phyloP scores from a whole-genome alignment of 2,113 vertebrate species.

The Myotis lucifugus region DNA sequence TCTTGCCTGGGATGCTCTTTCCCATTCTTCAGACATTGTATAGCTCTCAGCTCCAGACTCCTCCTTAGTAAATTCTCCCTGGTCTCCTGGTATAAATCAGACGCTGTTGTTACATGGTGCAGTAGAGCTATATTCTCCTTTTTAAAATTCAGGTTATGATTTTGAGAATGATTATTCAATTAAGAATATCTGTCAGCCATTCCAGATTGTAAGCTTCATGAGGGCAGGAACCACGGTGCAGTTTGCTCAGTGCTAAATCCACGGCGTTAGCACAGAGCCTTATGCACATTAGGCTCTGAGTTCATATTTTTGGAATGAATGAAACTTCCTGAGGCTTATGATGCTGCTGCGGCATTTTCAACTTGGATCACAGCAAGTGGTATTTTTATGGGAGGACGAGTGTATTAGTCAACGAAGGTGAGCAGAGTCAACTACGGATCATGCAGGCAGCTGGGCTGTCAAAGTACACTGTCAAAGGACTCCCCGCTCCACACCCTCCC shows the following conservation, averaged over 20 bases:
- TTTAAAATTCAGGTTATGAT: neutral
- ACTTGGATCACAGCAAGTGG: neutral
- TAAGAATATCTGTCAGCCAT: neutral
- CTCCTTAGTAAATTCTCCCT: neutral
- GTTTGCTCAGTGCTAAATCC: neutral
- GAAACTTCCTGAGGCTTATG: neutral
- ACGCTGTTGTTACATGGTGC: neutral
- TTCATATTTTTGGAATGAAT: neutral
- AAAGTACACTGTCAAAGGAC: neutral
- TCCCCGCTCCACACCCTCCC: accelerated
- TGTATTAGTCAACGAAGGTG: neutral
- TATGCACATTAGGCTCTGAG: neutral
- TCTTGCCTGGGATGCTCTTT: neutral
- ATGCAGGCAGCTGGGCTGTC: neutral
- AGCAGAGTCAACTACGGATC: neutral
- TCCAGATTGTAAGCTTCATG: neutral
- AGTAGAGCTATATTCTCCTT: neutral
- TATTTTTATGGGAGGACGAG: neutral
- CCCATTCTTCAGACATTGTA: neutral
- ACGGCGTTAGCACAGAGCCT: neutral
- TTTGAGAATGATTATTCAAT: constrained; percentile 15
- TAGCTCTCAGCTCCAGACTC: neutral
- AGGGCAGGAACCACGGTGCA: neutral
- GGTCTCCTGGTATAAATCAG: neutral
- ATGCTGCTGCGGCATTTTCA: neutral